Evolutionary conservation across 2,113 vertebrate genomes (phyloP).

Genomic region (Baryphthengus martii): DNA sequence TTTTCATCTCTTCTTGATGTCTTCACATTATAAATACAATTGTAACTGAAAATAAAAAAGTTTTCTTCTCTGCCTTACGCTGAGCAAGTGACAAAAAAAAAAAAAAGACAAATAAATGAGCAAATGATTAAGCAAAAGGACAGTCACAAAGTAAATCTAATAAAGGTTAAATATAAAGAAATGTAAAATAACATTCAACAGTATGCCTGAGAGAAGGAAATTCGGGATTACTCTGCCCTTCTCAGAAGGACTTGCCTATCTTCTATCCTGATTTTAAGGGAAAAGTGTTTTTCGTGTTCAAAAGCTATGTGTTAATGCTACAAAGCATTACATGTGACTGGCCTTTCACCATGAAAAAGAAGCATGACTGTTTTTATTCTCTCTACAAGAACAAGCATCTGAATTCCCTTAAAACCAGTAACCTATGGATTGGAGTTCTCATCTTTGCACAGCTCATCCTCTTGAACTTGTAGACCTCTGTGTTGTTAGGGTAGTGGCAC

Average conservation of each 20-base stretch:
- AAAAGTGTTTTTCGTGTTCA: not conserved
- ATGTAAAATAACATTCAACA: not conserved
- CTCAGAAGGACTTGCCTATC: not conserved
- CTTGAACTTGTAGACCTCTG: not conserved
- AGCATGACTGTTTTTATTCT: not conserved
- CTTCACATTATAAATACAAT: not conserved
- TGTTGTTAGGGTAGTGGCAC: not conserved
- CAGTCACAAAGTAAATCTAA: not conserved
- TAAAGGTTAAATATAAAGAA: not conserved
- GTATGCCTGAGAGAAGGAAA: not conserved
- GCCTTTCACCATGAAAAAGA: not conserved
- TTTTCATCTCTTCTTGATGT: not conserved
- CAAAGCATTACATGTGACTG: not conserved
- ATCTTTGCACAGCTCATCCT: not conserved
- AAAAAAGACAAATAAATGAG: not conserved
- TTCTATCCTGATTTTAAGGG: not conserved
- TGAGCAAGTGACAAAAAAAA: not conserved
- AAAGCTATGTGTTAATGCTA: not conserved
- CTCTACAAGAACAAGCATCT: not conserved
- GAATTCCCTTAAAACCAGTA: not conserved
- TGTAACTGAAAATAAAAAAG: not conserved
- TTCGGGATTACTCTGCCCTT: not conserved
- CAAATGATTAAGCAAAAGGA: not conserved
- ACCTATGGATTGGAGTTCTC: not conserved
- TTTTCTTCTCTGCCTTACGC: not conserved